Evolutionary conservation across 2,888 invertebrate species (phyloP).

Genomic region (Horisme vitalbata): DNA sequence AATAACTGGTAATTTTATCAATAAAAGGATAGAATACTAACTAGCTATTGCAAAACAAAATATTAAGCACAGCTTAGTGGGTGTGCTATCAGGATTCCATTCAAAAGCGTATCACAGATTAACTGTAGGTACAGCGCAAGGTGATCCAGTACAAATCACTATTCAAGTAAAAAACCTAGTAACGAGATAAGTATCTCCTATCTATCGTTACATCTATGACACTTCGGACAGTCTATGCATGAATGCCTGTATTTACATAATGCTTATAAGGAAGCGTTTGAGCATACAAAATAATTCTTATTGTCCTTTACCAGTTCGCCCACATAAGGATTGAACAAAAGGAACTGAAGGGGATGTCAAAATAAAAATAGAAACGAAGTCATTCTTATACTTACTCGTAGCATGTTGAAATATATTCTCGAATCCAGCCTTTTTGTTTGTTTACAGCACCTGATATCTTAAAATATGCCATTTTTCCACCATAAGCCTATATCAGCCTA

Average conservation of each 20-base stretch:
- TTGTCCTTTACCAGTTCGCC: slow-evolving; percentile 13
- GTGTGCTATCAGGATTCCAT: slow-evolving; percentile 34
- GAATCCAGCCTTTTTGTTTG: too few relatives aligned
- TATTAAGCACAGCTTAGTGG: slow-evolving; percentile 25
- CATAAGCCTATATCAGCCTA: too few relatives aligned
- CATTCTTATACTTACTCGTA: too few relatives aligned
- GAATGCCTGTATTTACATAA: slow-evolving; percentile 16
- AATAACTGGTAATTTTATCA: too few relatives aligned
- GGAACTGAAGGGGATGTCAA: too few relatives aligned
- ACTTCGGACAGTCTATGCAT: slow-evolving; percentile 24
- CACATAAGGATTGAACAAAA: too few relatives aligned
- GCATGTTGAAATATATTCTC: too few relatives aligned
- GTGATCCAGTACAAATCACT: slow-evolving; percentile 25
- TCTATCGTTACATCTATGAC: slow-evolving; percentile 28
- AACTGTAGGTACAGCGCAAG: slow-evolving; percentile 19
- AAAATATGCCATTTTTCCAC: too few relatives aligned
- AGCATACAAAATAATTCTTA: slow-evolving; percentile 8
- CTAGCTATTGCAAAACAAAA: slow-evolving; percentile 11
- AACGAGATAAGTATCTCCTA: slow-evolving; percentile 22
- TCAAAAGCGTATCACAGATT: slow-evolving; percentile 20
- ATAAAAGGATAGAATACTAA: too few relatives aligned
- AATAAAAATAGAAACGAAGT: too few relatives aligned
- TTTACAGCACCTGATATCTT: too few relatives aligned
- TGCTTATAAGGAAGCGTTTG: slow-evolving; percentile 22
- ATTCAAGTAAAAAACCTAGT: slow-evolving; percentile 24